Evolutionary conservation across 1,140 invertebrate genomes (phyloP).

Genomic region (Saxidomus purpurata): DNA sequence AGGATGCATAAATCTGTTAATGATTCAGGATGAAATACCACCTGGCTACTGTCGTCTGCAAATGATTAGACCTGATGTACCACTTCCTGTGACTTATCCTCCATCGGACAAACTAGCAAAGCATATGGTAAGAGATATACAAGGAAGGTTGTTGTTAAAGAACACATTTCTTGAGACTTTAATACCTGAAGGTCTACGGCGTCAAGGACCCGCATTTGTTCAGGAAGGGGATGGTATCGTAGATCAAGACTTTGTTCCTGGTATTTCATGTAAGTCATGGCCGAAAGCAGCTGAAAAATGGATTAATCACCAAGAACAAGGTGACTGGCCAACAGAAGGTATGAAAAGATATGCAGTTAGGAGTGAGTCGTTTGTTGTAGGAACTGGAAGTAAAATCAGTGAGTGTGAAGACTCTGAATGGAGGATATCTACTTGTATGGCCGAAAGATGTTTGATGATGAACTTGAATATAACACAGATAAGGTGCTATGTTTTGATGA

Average conservation of each 20-base stretch:
- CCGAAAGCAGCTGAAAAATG: background rate
- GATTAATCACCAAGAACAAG: background rate
- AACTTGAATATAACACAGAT: slow-evolving; percentile 21
- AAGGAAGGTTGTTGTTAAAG: background rate
- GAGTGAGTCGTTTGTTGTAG: background rate
- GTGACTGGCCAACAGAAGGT: background rate
- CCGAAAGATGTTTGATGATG: slow-evolving; percentile 6
- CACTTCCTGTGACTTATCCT: background rate
- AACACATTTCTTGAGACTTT: background rate
- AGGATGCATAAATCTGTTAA: background rate
- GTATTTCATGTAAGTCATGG: background rate
- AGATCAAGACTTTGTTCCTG: background rate
- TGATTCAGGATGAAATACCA: slow-evolving; percentile 3
- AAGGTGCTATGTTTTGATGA: background rate
- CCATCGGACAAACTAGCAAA: too few relatives aligned
- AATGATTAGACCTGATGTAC: background rate
- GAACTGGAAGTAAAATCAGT: background rate
- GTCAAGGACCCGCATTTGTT: background rate
- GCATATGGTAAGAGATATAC: background rate
- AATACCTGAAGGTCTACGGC: background rate
- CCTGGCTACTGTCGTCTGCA: slow-evolving; percentile 1
- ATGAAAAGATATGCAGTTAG: background rate
- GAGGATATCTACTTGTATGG: slow-evolving; percentile 7
- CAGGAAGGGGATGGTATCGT: background rate
- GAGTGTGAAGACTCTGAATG: background rate